Conservation (phyloP, 2,797 vertebrate genomes). For the Prionace glauca region DNA sequence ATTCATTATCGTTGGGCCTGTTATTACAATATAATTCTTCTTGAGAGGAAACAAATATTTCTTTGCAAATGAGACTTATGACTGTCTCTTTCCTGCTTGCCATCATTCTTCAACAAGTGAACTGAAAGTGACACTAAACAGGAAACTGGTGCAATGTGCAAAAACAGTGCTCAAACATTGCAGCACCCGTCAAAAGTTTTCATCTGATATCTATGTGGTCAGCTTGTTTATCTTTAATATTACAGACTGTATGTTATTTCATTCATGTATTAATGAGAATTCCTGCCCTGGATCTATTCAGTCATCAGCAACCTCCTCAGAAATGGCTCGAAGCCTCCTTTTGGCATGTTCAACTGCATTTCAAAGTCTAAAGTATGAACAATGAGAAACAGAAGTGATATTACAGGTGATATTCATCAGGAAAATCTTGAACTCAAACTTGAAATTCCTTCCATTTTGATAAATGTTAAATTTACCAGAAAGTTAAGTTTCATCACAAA, state of each 20-base stretch:
- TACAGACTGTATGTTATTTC: slow-evolving; percentile 2
- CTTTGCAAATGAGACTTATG: not conserved
- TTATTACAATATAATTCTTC: not conserved
- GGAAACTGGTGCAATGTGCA: not conserved
- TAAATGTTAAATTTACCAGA: not conserved
- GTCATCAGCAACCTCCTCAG: not conserved
- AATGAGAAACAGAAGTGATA: slow-evolving; percentile 11
- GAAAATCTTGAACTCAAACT: not conserved
- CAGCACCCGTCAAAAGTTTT: not conserved
- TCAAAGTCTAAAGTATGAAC: not conserved
- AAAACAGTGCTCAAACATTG: not conserved
- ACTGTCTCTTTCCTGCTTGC: not conserved
- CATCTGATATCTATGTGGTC: not conserved
- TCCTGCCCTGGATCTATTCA: slow-evolving; percentile 11
- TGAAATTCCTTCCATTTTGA: not conserved
- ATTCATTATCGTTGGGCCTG: not conserved
- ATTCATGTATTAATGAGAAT: slow-evolving; percentile 5
- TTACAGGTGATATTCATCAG: slow-evolving; percentile 11
- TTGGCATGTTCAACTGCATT: not conserved
- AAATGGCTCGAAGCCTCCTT: not conserved
- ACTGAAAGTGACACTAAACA: not conserved
- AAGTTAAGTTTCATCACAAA: not conserved
- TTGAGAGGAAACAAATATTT: not conserved
- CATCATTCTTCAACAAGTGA: not conserved
- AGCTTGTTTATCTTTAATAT: not conserved